Evolutionary conservation across 1,140 invertebrate species (phyloP), one percentile per base, ranked within the genome.

Genomic region (Manduca sexta): DNA sequence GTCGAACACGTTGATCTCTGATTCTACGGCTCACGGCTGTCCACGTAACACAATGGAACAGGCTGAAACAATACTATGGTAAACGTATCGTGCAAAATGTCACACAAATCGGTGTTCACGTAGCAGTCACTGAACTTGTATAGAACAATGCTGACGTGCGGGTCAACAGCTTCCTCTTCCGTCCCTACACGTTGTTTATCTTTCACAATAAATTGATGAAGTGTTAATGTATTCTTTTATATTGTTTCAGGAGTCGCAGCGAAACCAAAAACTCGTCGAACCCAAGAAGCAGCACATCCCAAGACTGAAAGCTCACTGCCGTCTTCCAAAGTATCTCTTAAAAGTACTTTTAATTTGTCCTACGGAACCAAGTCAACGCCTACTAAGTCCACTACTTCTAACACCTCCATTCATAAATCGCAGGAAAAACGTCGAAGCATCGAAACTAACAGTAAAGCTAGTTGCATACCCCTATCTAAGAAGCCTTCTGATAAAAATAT

Each of bases 281-380:
- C 82, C 42, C 52, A 76, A 18, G 82, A 82, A 77, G 55, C 69
- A 64, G 54, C 69, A 48, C 70, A 68, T 39, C 42, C 65, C 49
- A 85, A 84, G 67, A 73, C 71, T 78, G 82, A 84, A 65, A 77
- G 53, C 59, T 63, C 67, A 69, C 63, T 72, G 64, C 68, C 72
- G 71, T 79, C 82, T 82, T 82, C 82, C 67, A 82, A 69, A 79
- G 46, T 73, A 67, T 77, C 82, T 60, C 65, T 71, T 62, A 83
- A 76, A 71, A 69, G 37, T 72, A 68, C 61, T 64, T 49, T 61
- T 60, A 76, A 69, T 69, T 61, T 76, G 66, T 56, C 76, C 49
- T 76, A 76, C 49, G 78, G 76, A 54, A 71, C 67, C 34, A 82
- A 79, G 49, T 54, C 70, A 30, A 52, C 62, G 48, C 47, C 64